Evolutionary conservation across 2,888 invertebrate genomes (phyloP), one percentile per base, ranked within the genome.

Genomic region (Amaurobius ferox): DNA sequence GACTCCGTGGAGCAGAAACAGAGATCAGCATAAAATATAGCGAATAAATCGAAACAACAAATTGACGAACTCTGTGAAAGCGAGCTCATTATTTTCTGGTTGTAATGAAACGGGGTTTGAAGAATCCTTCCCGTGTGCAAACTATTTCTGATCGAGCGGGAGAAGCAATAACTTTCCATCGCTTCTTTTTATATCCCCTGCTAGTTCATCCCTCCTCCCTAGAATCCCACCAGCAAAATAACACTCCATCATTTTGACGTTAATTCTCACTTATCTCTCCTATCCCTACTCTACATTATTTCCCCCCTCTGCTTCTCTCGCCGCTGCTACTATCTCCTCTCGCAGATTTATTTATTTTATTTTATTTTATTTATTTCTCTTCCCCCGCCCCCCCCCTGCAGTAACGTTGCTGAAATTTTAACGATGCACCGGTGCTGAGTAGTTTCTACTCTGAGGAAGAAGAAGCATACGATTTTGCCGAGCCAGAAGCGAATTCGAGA

Each of bases 201-300:
- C 44, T 6, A 16, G 62, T 74, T 29, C 16, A 13, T 30, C 23
- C 77, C 35, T 55, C 44, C 28, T 72, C 72, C 19, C 80, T 55
- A 44, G 23, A 64, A 44, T 39, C 35, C 79, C 72, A 23, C 80
- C 73, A 67, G 67, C 83, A 85, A 85, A 77, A 85, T 85, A 85
- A 85, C 83, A 85, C 83, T 85, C 83, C 71, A 85, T 85, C 83
- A 85, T 71, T 23, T 16, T 85, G 83, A 85, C 83, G 77, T 85
- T 85, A 85, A 85, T 85, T 85, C 83, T 85, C 83, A 85, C 83
- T 85, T 85, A 85, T 85, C 83, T 72, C 71, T 61, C 83, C 77
- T 72, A 77, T 19, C 19, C 68, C 55, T 30, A 67, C 19, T 64
- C 55, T 32, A 48, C 29, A 55, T 73, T 23, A 19, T 23, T 55